phyloP scores from a whole-genome alignment of 2,888 invertebrate species.

The Flexamia atlantica region DNA sequence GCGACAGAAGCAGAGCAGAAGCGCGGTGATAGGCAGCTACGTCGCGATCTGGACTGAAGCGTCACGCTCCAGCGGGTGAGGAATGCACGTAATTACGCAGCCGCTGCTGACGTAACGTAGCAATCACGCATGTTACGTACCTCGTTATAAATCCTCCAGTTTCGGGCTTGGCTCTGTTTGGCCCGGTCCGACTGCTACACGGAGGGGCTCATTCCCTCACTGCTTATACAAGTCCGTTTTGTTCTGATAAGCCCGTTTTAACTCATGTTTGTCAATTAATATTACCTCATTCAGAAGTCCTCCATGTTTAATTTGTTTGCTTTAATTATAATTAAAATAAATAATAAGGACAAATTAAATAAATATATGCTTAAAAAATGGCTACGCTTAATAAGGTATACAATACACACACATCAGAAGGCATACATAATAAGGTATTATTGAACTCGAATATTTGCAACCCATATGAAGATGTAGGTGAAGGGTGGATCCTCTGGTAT shows the following conservation, averaged over 20 bases:
- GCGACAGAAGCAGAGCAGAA: not conserved
- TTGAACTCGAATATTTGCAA: too few species aligned
- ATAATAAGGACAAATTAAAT: too few species aligned
- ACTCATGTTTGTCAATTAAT: not conserved
- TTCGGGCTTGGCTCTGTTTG: not conserved
- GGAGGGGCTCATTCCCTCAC: not conserved
- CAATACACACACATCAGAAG: too few species aligned
- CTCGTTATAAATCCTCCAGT: slow-evolving; percentile 25
- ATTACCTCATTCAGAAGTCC: too few species aligned
- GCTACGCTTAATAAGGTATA: too few species aligned
- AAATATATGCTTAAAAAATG: too few species aligned
- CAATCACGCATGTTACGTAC: slow-evolving; percentile 42
- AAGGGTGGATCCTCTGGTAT: too few species aligned
- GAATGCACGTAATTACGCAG: slow-evolving; percentile 12
- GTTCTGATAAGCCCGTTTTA: not conserved
- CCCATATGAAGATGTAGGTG: too few species aligned
- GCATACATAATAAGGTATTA: too few species aligned
- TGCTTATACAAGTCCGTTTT: not conserved
- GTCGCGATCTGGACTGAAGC: not conserved
- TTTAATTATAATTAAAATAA: too few species aligned
- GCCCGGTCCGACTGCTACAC: not conserved
- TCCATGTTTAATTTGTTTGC: too few species aligned
- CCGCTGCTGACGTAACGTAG: not conserved
- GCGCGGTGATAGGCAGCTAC: not conserved
- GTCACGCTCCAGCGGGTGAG: not conserved